phyloP scores from a whole-genome alignment of 1,140 invertebrate genomes.

The Aphelinus atriplicis region DNA sequence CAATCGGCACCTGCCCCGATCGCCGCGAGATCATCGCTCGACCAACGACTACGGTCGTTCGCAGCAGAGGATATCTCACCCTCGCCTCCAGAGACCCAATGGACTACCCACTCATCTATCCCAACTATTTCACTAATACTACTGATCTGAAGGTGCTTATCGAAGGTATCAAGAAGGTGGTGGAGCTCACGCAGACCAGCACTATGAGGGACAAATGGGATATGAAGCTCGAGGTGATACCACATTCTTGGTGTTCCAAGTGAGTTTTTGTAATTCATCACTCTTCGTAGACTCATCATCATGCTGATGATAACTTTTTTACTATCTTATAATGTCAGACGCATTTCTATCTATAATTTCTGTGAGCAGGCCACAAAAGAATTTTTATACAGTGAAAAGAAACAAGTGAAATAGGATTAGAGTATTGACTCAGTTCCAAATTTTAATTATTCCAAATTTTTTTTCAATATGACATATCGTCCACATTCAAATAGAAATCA shows the following conservation, averaged over 20 bases:
- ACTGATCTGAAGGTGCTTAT: slow-evolving; percentile 66
- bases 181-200: slow-evolving; percentile 56
- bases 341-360: no score
- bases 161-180: slow-evolving; percentile 63
- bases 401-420: no score
- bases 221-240: slow-evolving; percentile 56
- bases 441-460: no score
- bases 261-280: slow-evolving; percentile 33
- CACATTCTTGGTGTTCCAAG: slow-evolving; percentile 54
- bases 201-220: slow-evolving; percentile 64
- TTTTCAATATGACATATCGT: no score
- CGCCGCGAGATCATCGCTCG: slow-evolving; percentile 56
- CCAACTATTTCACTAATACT: slow-evolving; percentile 70
- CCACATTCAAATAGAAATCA: no score
- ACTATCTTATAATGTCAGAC: no score
- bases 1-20: slow-evolving; percentile 46
- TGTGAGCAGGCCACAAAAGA: no score
- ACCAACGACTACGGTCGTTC: slow-evolving; percentile 54
- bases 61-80: slow-evolving; percentile 55
- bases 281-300: no score
- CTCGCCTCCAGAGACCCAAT: slow-evolving; percentile 69
- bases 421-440: no score
- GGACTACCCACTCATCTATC: slow-evolving; percentile 74
- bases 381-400: no score
- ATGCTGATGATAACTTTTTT: no score